phyloP scores from a whole-genome alignment of 2,888 invertebrate species.

The Xiphydria camelus region DNA sequence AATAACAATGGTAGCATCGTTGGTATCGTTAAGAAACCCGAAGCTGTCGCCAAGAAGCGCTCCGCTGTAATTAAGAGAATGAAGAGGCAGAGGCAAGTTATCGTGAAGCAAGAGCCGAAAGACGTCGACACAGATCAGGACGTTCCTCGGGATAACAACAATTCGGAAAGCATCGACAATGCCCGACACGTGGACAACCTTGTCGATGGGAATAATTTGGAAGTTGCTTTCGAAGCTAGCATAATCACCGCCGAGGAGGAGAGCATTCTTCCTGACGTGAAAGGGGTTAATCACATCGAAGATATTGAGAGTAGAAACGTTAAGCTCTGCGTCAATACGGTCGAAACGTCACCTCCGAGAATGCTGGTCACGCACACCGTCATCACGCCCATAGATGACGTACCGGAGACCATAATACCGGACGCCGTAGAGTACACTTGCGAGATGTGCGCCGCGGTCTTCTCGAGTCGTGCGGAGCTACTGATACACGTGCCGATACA shows the following conservation, averaged over 20 bases:
- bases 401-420: conserved; percentile 60
- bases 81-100: conserved; percentile 29
- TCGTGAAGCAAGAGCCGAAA: conserved; percentile 41
- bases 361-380: conserved; percentile 25
- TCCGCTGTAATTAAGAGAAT: conserved; percentile 24
- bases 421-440: conserved; percentile 70
- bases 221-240: conserved; percentile 48
- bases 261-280: conserved; percentile 45
- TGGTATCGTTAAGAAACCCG: conserved; percentile 24
- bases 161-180: conserved; percentile 11
- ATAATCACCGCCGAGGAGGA: conserved; percentile 38
- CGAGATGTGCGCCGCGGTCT: conserved; percentile 81
- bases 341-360: conserved; percentile 43
- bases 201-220: conserved; percentile 43
- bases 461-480: conserved; percentile 72
- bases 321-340: conserved; percentile 44
- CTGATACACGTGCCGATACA: conserved; percentile 81
- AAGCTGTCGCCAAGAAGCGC: conserved; percentile 25
- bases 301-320: conserved; percentile 34
- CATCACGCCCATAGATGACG: conserved; percentile 56
- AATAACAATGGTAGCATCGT: conserved; percentile 48
- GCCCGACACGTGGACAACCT: conserved; percentile 26
- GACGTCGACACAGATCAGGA: conserved; percentile 23
- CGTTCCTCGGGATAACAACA: conserved; percentile 27
- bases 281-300: conserved; percentile 30